A percentile compares a stretch with the other conserved stretches of the same genome.
Evolutionary conservation across 2,888 invertebrate genomes (phyloP).

Genomic region (Girardia tigrina): DNA sequence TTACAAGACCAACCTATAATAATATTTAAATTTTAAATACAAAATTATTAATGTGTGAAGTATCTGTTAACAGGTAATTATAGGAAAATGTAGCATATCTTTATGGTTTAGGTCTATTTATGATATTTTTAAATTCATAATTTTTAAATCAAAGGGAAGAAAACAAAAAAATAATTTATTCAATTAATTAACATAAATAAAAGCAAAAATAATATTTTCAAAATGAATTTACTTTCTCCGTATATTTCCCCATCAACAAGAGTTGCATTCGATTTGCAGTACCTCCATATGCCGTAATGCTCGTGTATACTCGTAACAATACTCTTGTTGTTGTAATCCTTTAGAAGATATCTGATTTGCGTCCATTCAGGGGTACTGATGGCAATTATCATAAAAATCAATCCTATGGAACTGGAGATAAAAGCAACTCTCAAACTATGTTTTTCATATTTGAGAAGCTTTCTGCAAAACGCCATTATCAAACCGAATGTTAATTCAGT

Average conservation of each 20-base stretch:
- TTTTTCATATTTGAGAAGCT: neutral
- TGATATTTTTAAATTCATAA: too few species aligned
- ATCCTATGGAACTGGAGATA: neutral
- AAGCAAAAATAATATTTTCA: too few species aligned
- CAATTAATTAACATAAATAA: too few species aligned
- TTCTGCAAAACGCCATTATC: conserved; percentile 7
- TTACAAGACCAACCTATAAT: too few species aligned
- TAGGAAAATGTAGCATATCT: too few species aligned
- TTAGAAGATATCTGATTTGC: neutral
- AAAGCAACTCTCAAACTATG: neutral
- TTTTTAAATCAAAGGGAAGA: too few species aligned
- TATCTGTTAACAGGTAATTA: too few species aligned
- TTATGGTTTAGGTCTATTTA: too few species aligned
- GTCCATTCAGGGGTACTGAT: neutral
- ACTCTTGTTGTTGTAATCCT: neutral
- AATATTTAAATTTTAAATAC: too few species aligned
- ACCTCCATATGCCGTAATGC: conserved; percentile 8
- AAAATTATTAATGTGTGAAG: too few species aligned
- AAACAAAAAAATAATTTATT: too few species aligned
- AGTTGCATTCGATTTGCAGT: neutral
- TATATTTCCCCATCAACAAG: neutral
- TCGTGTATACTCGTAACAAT: neutral
- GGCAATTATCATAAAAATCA: neutral
- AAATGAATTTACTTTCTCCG: neutral
- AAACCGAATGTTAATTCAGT: too few species aligned